Percentiles rank a stretch among this genome's conserved stretches.
These are phyloP conservation scores for Sakesphorus luctuosus DNA, from an alignment of 2,113 vertebrate genomes.

Conservation along the genomic window DNA sequence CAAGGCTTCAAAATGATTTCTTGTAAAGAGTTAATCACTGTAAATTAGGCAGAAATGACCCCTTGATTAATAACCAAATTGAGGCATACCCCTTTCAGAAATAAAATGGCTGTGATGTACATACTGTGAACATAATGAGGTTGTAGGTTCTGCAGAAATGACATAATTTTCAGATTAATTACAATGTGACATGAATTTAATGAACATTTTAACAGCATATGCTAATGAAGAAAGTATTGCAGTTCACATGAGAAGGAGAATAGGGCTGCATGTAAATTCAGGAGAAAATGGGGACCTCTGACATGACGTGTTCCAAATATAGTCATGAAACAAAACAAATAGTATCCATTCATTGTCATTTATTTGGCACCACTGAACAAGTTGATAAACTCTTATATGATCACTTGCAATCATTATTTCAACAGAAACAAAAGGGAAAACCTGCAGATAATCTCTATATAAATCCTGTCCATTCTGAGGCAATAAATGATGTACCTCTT, in stretches of 20 bases:
- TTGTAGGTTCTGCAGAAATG: slow-evolving; percentile 60
- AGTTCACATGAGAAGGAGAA: not conserved
- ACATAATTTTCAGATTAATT: slow-evolving; percentile 62
- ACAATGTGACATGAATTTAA: slow-evolving; percentile 55
- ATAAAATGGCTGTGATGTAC: slow-evolving; percentile 20
- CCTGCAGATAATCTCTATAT: not conserved
- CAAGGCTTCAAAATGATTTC: not conserved
- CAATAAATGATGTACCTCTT: not conserved
- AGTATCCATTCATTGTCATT: not conserved
- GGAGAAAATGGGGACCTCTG: not conserved
- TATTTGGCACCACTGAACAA: not conserved
- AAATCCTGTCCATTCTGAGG: not conserved
- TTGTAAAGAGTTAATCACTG: slow-evolving; percentile 6
- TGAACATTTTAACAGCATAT: slow-evolving; percentile 44
- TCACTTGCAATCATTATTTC: not conserved
- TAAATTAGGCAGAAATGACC: slow-evolving; percentile 35
- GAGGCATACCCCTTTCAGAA: slow-evolving; percentile 8
- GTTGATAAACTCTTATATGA: not conserved
- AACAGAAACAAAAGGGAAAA: not conserved
- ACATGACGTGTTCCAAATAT: not conserved
- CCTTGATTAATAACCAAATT: slow-evolving; percentile 33
- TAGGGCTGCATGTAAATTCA: not conserved
- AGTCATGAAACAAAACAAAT: not conserved
- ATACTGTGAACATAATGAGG: slow-evolving; percentile 63
- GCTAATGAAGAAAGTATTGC: slow-evolving; percentile 37